Conservation (phyloP, 2,113 vertebrate genomes). For the Prolemur simus region DNA sequence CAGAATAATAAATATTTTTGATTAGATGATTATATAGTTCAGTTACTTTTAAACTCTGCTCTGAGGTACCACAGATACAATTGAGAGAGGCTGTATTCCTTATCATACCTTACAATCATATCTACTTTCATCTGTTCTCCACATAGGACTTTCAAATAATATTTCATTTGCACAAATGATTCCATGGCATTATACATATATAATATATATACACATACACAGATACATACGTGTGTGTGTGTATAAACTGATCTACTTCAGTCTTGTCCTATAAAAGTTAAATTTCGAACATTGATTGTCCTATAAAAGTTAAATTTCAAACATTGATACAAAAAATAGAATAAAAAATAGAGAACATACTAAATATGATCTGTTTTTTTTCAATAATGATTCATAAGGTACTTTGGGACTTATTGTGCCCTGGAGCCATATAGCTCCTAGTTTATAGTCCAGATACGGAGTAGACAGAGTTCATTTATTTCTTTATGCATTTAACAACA, state of each 20-base stretch:
- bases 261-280: neutral
- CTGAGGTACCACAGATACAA: neutral
- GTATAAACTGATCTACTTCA: neutral
- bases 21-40: neutral
- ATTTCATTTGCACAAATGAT: neutral
- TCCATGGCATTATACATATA: neutral
- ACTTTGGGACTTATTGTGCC: neutral
- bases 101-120: neutral
- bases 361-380: slow-evolving; percentile 19
- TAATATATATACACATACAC: neutral
- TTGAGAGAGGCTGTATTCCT: neutral
- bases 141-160: neutral
- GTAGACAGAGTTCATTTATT: neutral
- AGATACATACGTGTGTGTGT: neutral
- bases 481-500: neutral
- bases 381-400: slow-evolving; percentile 12
- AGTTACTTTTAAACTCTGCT: neutral
- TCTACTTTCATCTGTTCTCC: neutral
- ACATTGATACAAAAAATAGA: neutral
- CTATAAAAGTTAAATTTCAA: neutral
- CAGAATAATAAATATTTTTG: neutral
- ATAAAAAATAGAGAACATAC: neutral
- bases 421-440: neutral
- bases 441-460: neutral
- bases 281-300: neutral